Conservation (phyloP, 2,888 invertebrate species). For the Dolichopus griseipennis region DNA sequence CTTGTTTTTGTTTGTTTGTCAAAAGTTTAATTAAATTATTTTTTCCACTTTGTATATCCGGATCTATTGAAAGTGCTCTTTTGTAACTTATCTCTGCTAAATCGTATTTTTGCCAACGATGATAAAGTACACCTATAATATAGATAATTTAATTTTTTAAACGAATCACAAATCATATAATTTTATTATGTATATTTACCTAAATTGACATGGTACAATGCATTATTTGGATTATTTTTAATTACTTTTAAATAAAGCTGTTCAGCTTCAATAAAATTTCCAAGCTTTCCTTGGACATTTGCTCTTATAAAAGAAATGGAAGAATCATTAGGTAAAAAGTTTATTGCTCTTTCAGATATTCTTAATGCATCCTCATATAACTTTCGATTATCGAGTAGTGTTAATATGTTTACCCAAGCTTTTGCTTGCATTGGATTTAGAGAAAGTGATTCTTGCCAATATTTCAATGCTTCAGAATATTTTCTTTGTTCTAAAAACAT, state of each 20-base stretch:
- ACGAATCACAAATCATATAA: constrained; percentile 14
- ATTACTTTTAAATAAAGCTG: constrained; percentile 70
- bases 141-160: constrained; percentile 17
- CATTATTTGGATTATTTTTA: constrained; percentile 55
- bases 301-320: constrained; percentile 79
- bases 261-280: constrained; percentile 71
- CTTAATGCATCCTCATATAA: constrained; percentile 60
- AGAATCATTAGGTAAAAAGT: constrained; percentile 62
- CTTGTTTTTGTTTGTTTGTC: background rate
- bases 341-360: constrained; percentile 60
- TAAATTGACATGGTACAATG: constrained; percentile 82
- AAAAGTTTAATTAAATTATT: constrained; percentile 56
- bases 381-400: constrained; percentile 71
- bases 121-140: constrained; percentile 75
- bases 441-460: constrained; percentile 74
- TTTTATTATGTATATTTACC: constrained; percentile 49
- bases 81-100: constrained; percentile 67
- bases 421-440: constrained; percentile 69
- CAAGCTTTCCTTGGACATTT: constrained; percentile 78
- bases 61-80: constrained; percentile 64
- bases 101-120: constrained; percentile 74
- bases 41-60: constrained; percentile 57
- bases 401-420: constrained; percentile 88
- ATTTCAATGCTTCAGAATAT: constrained; percentile 62
- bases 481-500: constrained; percentile 73